Percentiles rank a stretch among this genome's conserved stretches.
Conservation (phyloP, 2,888 invertebrate genomes). For the Lampropteryx suffumata region DNA sequence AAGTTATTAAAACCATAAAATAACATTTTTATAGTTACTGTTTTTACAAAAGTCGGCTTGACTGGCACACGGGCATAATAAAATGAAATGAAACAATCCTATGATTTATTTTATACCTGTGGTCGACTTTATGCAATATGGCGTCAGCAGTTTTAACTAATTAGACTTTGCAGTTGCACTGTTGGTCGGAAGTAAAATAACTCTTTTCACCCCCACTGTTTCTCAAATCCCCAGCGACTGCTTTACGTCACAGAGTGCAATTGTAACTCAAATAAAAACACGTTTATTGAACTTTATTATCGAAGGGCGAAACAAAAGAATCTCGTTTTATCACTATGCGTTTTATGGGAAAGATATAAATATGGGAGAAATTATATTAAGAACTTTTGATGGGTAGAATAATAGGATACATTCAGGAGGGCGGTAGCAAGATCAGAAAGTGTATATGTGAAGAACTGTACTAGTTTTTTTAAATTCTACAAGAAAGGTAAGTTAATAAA, state of each 20-base stretch:
- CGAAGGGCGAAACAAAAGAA: constrained; percentile 24
- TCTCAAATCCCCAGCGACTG: constrained; percentile 13
- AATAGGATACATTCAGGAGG: too few species aligned
- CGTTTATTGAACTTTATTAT: constrained; percentile 24
- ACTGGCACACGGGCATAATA: constrained; percentile 67
- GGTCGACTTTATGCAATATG: constrained; percentile 56
- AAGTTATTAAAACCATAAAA: constrained; percentile 64
- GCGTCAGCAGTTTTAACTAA: constrained; percentile 19
- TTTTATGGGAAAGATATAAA: background rate
- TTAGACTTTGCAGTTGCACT: constrained; percentile 4
- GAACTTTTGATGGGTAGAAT: too few species aligned
- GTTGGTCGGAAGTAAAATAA: constrained; percentile 4
- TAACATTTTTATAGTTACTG: constrained; percentile 62
- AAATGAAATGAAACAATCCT: constrained; percentile 77
- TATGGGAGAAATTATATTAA: too few species aligned
- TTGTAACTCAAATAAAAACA: constrained; percentile 22
- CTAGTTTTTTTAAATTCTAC: too few species aligned
- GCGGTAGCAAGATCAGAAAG: too few species aligned
- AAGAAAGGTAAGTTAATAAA: too few species aligned
- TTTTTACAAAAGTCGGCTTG: constrained; percentile 60
- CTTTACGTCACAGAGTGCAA: constrained; percentile 16
- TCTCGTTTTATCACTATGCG: constrained; percentile 16
- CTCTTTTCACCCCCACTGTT: background rate
- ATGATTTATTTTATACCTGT: constrained; percentile 73
- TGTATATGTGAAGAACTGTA: too few species aligned